A percentile compares a stretch with the other conserved stretches of the same genome.
phyloP scores from a whole-genome alignment of 2,113 vertebrate species.

The Pterophyllum scalare region DNA sequence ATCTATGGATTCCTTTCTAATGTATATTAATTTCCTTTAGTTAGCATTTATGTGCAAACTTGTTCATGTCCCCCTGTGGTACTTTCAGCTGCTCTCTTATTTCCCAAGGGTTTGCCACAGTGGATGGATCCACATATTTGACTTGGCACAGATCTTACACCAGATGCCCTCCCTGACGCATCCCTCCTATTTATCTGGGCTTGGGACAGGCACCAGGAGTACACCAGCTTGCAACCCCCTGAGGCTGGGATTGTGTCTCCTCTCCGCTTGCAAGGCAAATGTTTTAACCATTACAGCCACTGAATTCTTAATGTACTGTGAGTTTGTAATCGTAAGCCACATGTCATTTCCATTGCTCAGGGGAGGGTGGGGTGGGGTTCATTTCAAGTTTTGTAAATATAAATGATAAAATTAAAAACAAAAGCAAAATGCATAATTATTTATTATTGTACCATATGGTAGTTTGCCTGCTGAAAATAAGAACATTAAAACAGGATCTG shows the following conservation, averaged over 20 bases:
- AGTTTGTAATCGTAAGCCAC: neutral
- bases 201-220: neutral
- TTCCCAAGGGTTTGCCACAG: neutral
- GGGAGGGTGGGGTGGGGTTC: neutral
- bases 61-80: neutral
- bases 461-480: neutral
- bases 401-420: neutral
- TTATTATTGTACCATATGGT: neutral
- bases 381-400: neutral
- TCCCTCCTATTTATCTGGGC: neutral
- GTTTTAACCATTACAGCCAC: neutral
- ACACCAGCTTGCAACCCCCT: constrained; percentile 5
- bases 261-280: neutral
- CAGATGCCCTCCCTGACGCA: neutral
- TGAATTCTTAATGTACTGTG: neutral
- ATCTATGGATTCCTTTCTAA: neutral
- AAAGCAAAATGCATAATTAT: neutral
- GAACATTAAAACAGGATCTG: neutral
- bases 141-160: neutral
- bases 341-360: neutral
- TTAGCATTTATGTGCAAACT: neutral
- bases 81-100: neutral
- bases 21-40: neutral
- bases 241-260: neutral
- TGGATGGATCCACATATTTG: constrained; percentile 12